These are phyloP conservation scores for Hylyphantes graminicola DNA, from an alignment of 1,140 invertebrate genomes.

Conservation along the genomic window DNA sequence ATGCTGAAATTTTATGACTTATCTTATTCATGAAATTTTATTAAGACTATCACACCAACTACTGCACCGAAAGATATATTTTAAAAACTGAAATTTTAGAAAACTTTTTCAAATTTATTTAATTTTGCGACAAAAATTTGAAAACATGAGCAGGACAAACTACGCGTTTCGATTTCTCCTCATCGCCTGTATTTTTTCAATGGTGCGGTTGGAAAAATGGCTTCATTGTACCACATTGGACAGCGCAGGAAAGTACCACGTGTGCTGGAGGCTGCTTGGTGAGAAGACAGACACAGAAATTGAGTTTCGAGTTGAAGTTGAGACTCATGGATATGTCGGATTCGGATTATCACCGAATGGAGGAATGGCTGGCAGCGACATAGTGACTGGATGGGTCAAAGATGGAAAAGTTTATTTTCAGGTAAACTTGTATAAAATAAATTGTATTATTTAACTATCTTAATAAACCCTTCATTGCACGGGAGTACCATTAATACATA, in stretches of 20 bases:
- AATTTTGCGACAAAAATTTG: no score
- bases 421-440: constrained; percentile 49
- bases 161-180: no score
- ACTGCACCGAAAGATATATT: no score
- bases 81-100: no score
- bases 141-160: no score
- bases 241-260: constrained; percentile 68
- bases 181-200: not conserved
- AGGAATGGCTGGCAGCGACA: constrained; percentile 82
- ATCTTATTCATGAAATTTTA: no score
- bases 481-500: no score
- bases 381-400: constrained; percentile 84
- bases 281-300: constrained; percentile 70
- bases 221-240: constrained; percentile 65
- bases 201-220: constrained; percentile 22
- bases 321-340: constrained; percentile 82
- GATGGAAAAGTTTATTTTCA: constrained; percentile 71
- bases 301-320: constrained; percentile 81
- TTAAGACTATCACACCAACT: no score
- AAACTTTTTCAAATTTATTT: no score
- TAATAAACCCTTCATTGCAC: no score
- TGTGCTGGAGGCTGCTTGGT: constrained; percentile 71
- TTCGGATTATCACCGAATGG: constrained; percentile 83
- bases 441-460: no score
- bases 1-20: no score